phyloP scores from a whole-genome alignment of 2,113 vertebrate genomes.

The Microtus pennsylvanicus region DNA sequence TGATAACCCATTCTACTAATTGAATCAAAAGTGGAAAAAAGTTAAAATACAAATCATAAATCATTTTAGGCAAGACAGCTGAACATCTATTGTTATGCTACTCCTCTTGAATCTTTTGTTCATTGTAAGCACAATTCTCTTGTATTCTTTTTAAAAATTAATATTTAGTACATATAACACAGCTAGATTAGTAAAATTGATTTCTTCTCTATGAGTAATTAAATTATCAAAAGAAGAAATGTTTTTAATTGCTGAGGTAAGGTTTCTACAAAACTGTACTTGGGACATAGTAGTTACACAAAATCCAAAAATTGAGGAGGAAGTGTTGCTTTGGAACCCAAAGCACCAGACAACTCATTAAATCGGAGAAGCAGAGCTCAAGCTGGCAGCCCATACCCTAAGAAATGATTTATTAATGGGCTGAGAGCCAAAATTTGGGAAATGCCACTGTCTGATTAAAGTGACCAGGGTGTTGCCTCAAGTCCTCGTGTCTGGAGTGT shows the following conservation, averaged over 20 bases:
- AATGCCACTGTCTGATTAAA: constrained; percentile 15
- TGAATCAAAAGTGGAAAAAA: background rate
- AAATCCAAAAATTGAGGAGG: background rate
- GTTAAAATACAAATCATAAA: background rate
- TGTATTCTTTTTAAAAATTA: background rate
- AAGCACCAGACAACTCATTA: background rate
- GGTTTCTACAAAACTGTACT: background rate
- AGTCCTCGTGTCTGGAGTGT: constrained; percentile 22
- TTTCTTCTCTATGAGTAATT: background rate
- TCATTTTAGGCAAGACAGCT: background rate
- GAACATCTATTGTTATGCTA: background rate
- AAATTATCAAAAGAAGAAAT: constrained; percentile 31
- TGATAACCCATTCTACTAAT: background rate
- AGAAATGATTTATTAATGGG: constrained; percentile 22
- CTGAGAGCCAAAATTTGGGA: background rate
- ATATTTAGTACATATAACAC: background rate
- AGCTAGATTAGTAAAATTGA: background rate
- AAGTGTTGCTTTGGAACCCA: background rate
- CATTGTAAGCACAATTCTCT: background rate
- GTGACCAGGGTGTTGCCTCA: constrained; percentile 42
- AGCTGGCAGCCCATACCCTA: background rate
- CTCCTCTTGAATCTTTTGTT: background rate
- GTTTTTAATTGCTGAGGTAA: background rate
- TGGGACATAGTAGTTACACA: background rate
- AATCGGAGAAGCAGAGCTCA: background rate